Conservation (phyloP, 2,888 invertebrate genomes). For the Hemithea aestivaria region DNA sequence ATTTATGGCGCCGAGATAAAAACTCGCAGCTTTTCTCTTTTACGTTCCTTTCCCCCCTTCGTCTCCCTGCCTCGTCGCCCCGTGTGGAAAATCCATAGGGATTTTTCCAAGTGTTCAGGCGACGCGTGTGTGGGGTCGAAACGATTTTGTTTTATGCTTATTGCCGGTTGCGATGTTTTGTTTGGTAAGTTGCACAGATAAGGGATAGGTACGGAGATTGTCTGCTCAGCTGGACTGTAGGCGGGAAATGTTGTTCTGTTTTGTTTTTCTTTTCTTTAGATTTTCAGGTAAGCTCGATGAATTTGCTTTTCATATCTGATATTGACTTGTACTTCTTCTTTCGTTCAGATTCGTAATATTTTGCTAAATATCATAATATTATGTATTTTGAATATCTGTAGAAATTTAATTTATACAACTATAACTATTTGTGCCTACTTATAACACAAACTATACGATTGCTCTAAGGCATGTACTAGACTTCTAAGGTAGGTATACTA, state of each 20-base stretch:
- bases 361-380: no score
- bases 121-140: conserved; percentile 76
- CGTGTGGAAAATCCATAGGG: conserved; percentile 77
- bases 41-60: conserved; percentile 72
- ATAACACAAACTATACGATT: no score
- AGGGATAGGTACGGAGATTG: conserved; percentile 63
- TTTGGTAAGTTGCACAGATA: conserved; percentile 75
- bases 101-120: conserved; percentile 78
- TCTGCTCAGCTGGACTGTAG: conserved; percentile 50
- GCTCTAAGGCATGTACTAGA: no score
- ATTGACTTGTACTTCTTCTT: background rate
- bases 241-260: conserved; percentile 33
- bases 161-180: conserved; percentile 75
- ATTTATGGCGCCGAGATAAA: conserved; percentile 81
- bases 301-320: no score
- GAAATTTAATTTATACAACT: no score
- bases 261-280: conserved; percentile 20
- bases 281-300: conserved; percentile 11
- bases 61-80: conserved; percentile 32
- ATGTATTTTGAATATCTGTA: no score
- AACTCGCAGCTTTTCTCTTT: conserved; percentile 81
- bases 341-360: background rate
- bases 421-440: no score
- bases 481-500: no score
- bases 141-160: conserved; percentile 79